These are phyloP conservation scores for Axinella damicornis DNA, from an alignment of 37 sponge, comb jelly and placozoan genomes.

Conservation along the genomic window DNA sequence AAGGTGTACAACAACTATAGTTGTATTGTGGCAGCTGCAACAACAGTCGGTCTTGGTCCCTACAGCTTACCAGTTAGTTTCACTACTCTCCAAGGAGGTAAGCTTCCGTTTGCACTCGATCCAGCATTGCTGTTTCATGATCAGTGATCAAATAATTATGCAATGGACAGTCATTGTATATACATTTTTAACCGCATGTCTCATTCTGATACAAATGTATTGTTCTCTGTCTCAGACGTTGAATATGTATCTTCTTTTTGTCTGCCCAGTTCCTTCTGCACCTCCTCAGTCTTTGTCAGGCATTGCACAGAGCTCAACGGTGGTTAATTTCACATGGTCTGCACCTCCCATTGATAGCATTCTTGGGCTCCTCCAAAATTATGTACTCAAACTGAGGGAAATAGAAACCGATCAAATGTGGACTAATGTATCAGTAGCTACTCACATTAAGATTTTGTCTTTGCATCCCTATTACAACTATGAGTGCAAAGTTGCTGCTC, in stretches of 20 bases:
- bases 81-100: conserved; percentile 26
- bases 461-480: conserved; percentile 2
- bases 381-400: conserved; percentile 16
- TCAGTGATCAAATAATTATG: conserved; percentile 8
- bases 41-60: conserved; percentile 33
- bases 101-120: too few relatives aligned
- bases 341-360: conserved; percentile 13
- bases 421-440: too few relatives aligned
- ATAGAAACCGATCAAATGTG: background rate
- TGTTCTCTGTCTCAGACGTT: too few relatives aligned
- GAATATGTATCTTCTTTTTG: too few relatives aligned
- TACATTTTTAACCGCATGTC: too few relatives aligned
- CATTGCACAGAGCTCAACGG: conserved; percentile 9
- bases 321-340: conserved; percentile 6
- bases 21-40: conserved; percentile 36
- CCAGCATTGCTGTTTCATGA: too few relatives aligned
- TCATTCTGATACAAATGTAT: too few relatives aligned
- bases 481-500: background rate
- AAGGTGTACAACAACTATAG: conserved; percentile 31
- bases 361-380: conserved; percentile 36
- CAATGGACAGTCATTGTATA: too few relatives aligned
- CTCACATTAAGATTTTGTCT: background rate
- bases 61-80: conserved; percentile 6
- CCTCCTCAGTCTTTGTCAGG: conserved; percentile 4
- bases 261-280: conserved; percentile 26